These are phyloP conservation scores for Thaumetopoea pityocampa DNA, from an alignment of 1,140 invertebrate genomes.

Conservation along the genomic window DNA sequence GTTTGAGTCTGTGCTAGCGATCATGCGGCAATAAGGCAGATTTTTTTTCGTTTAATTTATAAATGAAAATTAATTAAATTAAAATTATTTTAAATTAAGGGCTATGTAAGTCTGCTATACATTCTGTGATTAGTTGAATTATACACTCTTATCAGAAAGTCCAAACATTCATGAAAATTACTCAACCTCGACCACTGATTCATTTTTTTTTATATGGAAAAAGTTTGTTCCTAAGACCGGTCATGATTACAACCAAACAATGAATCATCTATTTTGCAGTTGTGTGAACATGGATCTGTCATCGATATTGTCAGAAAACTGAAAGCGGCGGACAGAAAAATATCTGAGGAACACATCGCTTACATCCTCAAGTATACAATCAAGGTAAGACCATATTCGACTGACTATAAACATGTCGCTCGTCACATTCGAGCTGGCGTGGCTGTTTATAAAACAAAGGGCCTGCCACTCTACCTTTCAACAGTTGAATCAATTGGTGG, in stretches of 20 bases:
- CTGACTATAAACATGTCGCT: conserved; percentile 74
- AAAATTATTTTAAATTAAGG: no score
- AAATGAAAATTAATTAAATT: no score
- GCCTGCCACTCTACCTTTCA: conserved; percentile 70
- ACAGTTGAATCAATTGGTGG: conserved; percentile 71
- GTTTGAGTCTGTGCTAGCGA: no score
- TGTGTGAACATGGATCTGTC: conserved; percentile 88
- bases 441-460: conserved; percentile 71
- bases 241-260: conserved; percentile 13
- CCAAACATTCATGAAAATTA: no score
- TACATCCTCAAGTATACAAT: conserved; percentile 91
- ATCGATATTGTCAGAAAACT: conserved; percentile 86
- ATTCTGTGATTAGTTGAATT: no score
- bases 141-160: no score
- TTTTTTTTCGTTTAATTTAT: no score
- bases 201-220: neutral
- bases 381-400: conserved; percentile 80
- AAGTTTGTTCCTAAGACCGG: neutral
- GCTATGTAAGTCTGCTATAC: no score
- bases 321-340: conserved; percentile 80
- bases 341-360: conserved; percentile 91
- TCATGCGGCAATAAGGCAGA: no score
- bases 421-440: conserved; percentile 65
- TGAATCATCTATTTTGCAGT: conserved; percentile 75
- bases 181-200: no score